Evolutionary conservation across 2,797 vertebrate species (phyloP), one percentile per base, ranked within the genome.

Genomic region (Anableps anableps): DNA sequence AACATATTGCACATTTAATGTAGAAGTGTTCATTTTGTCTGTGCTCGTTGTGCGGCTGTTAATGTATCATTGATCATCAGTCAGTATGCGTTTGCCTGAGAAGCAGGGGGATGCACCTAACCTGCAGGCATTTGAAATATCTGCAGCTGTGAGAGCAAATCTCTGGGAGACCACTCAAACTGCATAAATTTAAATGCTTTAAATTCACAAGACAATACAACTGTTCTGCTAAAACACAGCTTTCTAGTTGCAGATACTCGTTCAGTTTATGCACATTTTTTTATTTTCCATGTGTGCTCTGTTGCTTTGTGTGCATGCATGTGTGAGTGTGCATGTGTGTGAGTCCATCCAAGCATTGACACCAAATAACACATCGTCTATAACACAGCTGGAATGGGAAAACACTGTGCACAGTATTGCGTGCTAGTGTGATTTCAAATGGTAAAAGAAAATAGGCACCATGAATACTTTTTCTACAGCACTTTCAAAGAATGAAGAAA

Each of bases 41-140:
- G 50, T 51, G 74, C 73, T 66, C 5, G 77, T 53, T 74, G 76
- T 72, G 2, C 13, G 38, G 85, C 83, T 83, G 75, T 82, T 86
- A 82, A 88, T 85, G 76, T 53, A 55, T 78, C 85, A 91, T 85
- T 85, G 86, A 92, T 91, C 76, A 72, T 85, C 85, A 78, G 78
- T 88, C 84, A 83, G 83, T 38, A 72, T 80, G 80, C 86, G 85
- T 82, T 86, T 83, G 75, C 74, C 79, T 76, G 45, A 78, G 76
- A 77, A 68, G 4, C 62, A 0, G 51, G 16, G 75, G 64, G 29
- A 64, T 34, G 66, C 77, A 53, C 8, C 72, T 72, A 76, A 76
- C 77, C 78, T 45, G 51, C 36, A 82, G 75, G 36, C 64, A 72
- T 43, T n/a, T 76, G 7, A 53, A 89, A 80, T 74, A 83, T 53